A percentile compares a stretch with the other conserved stretches of the same genome.
Evolutionary conservation across 2,797 vertebrate species (phyloP).

Genomic region (Argya squamiceps): DNA sequence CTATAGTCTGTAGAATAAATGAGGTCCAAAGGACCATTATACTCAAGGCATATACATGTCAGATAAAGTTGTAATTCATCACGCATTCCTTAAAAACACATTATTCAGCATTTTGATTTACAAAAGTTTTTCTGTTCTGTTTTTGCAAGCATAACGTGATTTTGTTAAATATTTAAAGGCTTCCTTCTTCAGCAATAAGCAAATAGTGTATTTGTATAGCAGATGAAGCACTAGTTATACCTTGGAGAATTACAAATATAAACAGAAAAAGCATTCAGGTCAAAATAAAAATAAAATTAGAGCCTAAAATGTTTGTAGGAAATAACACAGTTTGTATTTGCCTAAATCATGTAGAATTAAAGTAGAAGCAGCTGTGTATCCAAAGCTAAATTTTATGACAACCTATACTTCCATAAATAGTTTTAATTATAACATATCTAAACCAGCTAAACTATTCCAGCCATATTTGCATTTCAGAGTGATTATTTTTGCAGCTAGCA

Average conservation of each 20-base stretch:
- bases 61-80: background rate
- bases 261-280: conserved; percentile 27
- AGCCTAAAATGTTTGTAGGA: background rate
- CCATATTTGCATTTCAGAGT: conserved; percentile 24
- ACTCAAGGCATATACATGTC: background rate
- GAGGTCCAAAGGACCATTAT: background rate
- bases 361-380: background rate
- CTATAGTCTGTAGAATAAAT: background rate
- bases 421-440: background rate
- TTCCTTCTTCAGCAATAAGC: conserved; percentile 2
- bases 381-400: background rate
- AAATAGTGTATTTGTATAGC: conserved; percentile 19
- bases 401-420: background rate
- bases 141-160: background rate
- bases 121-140: background rate
- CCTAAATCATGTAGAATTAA: background rate
- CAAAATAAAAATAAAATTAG: conserved; percentile 46
- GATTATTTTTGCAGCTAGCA: conserved; percentile 5
- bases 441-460: background rate
- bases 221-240: conserved; percentile 14
- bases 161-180: conserved; percentile 48
- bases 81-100: background rate
- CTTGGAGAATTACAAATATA: conserved; percentile 37
- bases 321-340: background rate
- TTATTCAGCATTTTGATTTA: background rate